Evolutionary conservation across 2,888 invertebrate species (phyloP).

Genomic region (Myopa tessellatipennis): DNA sequence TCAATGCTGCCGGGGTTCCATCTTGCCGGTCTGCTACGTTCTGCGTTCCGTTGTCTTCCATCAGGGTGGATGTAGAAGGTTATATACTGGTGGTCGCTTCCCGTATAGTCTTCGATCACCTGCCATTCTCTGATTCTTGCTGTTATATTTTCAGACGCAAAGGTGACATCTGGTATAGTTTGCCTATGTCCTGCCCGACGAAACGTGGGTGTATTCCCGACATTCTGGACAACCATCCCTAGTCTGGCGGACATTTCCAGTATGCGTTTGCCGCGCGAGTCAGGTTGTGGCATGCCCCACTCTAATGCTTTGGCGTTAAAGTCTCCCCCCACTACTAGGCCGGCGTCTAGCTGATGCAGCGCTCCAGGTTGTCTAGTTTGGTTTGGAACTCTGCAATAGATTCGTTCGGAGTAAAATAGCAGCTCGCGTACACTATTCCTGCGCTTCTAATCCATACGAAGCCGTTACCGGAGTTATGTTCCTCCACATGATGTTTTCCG

Average conservation of each 20-base stretch:
- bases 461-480: background rate
- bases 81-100: conserved; percentile 1
- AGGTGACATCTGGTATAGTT: background rate
- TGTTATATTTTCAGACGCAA: background rate
- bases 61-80: background rate
- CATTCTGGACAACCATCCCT: background rate
- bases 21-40: background rate
- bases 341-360: background rate
- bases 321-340: background rate
- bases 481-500: background rate
- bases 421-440: background rate
- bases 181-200: background rate
- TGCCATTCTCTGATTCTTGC: background rate
- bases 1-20: background rate
- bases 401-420: conserved; percentile 3
- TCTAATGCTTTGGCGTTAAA: background rate
- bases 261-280: background rate
- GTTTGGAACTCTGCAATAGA: background rate
- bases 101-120: background rate
- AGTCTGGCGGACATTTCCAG: background rate
- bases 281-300: background rate
- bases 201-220: background rate
- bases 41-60: background rate
- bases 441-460: background rate
- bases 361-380: background rate